Evolutionary conservation across 2,888 invertebrate species (phyloP), one percentile per base, ranked within the genome.

Genomic region (Melieria omissa): DNA sequence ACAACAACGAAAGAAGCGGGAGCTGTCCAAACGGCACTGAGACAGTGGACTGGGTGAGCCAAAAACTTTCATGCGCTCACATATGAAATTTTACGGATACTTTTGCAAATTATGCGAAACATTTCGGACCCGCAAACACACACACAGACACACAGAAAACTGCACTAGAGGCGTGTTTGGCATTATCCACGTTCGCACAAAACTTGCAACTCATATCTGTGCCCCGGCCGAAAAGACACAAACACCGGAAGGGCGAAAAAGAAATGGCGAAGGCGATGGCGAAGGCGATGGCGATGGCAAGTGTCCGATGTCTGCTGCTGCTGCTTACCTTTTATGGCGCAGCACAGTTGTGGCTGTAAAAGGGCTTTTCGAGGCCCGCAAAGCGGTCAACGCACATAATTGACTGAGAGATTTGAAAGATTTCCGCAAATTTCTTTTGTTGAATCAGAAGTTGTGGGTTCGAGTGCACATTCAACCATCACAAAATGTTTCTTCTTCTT

Each of bases 91-190:
- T 76, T 73, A 70, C 73, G 77, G 73, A 74, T 77, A 75, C 77
- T 78, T 80, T 76, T 81, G 80, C 82, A 84, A 84, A 84, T 84
- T 84, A 84, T 85, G 84, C 85, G 84, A 84, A 84, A 79, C 81
- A 82, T 44, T 66, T 54, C n/a, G 64, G 49, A 44, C 41, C 45
- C 29, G 14, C 12, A 9, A 54, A 14, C 52, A 12, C 49, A 49
- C 12, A 49, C 12, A 52, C 52, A 52, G 5, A 14, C 14, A 52
- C 14, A 52, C 14, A 52, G 1, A 14, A 14, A n/a, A 29, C 29
- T 29, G 29, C 29, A 29, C 29, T 29, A 3, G 12, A 12, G 12
- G 49, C 49, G 49, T 10, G 12, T 49, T 49, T 12, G 12, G 49
- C 49, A 10, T 72, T 65, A 67, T 58, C 72, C 72, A 72, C 72